Evolutionary conservation across 2,888 invertebrate genomes (phyloP).

Genomic region (Agrenia bidenticulata): DNA sequence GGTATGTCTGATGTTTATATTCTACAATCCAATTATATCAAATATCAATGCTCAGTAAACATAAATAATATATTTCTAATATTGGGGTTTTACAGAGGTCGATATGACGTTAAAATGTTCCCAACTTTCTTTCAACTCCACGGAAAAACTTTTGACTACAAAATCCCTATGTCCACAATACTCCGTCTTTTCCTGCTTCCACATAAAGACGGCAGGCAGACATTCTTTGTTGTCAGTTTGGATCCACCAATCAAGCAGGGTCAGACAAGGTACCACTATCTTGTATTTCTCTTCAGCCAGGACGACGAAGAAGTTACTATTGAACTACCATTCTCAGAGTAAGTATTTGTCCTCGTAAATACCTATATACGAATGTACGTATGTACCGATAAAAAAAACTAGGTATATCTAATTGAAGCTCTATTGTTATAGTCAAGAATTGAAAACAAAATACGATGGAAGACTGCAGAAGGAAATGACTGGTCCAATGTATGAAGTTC

Average conservation of each 20-base stretch:
- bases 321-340: slow-evolving; percentile 89
- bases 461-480: slow-evolving; percentile 85
- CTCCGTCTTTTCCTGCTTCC: slow-evolving; percentile 90
- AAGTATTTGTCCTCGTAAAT: slow-evolving; percentile 57
- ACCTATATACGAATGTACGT: no score
- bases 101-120: slow-evolving; percentile 94
- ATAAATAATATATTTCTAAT: no score
- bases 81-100: slow-evolving; percentile 77
- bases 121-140: slow-evolving; percentile 88
- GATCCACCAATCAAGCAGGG: slow-evolving; percentile 99
- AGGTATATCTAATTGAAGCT: no score
- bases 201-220: slow-evolving; percentile 95
- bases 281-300: slow-evolving; percentile 89
- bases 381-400: no score
- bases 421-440: slow-evolving; percentile 68
- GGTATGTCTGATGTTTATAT: slow-evolving; percentile 60
- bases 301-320: slow-evolving; percentile 85
- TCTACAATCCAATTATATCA: no score
- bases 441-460: slow-evolving; percentile 89
- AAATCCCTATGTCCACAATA: slow-evolving; percentile 97
- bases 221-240: slow-evolving; percentile 95
- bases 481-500: slow-evolving; percentile 91
- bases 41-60: no score
- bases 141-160: slow-evolving; percentile 99
- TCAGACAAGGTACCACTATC: slow-evolving; percentile 95